Evolutionary conservation across 1,140 invertebrate species (phyloP), one percentile per base, ranked within the genome.

Genomic region (Lordiphosa clarofinis): DNA sequence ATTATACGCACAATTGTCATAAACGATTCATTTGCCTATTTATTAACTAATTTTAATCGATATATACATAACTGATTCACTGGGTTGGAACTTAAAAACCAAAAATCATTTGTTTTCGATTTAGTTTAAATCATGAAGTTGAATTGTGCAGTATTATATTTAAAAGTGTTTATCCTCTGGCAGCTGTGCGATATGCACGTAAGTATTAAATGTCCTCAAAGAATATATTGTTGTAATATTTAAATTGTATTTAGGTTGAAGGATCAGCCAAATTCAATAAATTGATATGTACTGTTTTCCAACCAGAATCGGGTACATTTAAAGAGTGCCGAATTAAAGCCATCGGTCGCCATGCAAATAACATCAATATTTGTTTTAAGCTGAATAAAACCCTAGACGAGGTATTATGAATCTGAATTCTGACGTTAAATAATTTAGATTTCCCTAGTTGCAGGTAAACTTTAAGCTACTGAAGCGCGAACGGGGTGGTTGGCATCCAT

Each of bases 401-500:
- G 12, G 70, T 74, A 54, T 28, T 3, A 7, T 4, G 0, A 0
- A 44, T 5, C 8, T 9, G 1, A 6, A 0, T 6, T 36, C 13
- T 7, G 0, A 1, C 9, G 2, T 12, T 9, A 21, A 4, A 4
- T 21, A 9, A 0, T 5, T 4, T 15, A 4, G 0, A 12, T 0
- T 10, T 4, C 31, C 28, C 1, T 19, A 62, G 52, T 1, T 46
- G n/a, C 28, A 48, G 0, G 11, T 54, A 0, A 37, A 48, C 8
- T 61, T 57, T 0, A 38, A 11, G 10, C 13, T 66, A 1, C 6
- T 64, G 10, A 64, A 64, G 4, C 61, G 59, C 2, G 61, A 65
- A 36, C 37, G 19, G 11, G 62, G 62, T 1, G 70, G 70, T 2
- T 73, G 70, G 63, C 70, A 73, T 47, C 70, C 70, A 0, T 73